Conservation (phyloP, 2,888 invertebrate species). For the Acleris cristana region DNA sequence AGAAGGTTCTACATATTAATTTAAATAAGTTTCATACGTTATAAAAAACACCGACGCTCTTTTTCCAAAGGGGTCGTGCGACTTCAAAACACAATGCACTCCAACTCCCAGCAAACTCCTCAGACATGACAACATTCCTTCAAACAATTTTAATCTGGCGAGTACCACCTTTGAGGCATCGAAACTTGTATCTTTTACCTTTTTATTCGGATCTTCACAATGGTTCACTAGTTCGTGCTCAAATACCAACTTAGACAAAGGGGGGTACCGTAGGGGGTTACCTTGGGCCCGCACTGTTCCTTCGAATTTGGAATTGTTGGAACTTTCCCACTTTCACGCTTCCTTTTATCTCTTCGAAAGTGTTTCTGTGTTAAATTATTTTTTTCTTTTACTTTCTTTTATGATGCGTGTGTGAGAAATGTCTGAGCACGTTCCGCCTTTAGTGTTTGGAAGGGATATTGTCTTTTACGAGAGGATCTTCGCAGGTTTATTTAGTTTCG, state of each 20-base stretch:
- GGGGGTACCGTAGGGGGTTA: constrained; percentile 68
- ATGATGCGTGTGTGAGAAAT: constrained; percentile 64
- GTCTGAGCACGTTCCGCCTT: constrained; percentile 43
- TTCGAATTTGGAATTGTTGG: constrained; percentile 64
- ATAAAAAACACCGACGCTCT: no score
- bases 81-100: neutral
- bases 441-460: constrained; percentile 44
- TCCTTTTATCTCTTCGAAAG: constrained; percentile 76
- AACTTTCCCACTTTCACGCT: constrained; percentile 78
- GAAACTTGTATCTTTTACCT: constrained; percentile 58
- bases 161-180: constrained; percentile 50
- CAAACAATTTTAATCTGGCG: constrained; percentile 43
- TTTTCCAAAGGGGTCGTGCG: no score
- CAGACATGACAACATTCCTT: constrained; percentile 17
- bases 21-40: no score
- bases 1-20: no score
- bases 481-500: constrained; percentile 2
- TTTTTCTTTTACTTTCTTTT: constrained; percentile 63
- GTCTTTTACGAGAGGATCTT: constrained; percentile 17
- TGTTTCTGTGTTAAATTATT: constrained; percentile 77
- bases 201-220: constrained; percentile 54
- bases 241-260: constrained; percentile 80
- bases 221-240: constrained; percentile 63
- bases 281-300: constrained; percentile 68
- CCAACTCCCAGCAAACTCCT: neutral